phyloP scores from a whole-genome alignment of 1,140 invertebrate species.

The Hesperophylax magnus region DNA sequence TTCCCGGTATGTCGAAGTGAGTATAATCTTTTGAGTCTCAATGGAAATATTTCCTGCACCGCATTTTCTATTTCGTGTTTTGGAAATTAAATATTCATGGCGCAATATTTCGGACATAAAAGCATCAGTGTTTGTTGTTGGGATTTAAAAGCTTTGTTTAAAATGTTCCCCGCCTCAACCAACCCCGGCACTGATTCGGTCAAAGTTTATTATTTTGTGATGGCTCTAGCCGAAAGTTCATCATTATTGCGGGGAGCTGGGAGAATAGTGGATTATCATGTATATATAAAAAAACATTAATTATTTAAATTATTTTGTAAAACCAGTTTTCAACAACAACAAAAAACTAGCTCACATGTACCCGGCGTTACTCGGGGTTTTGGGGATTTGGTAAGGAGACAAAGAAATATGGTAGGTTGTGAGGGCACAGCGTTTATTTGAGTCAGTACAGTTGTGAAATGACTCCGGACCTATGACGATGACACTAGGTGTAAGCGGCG shows the following conservation, averaged over 20 bases:
- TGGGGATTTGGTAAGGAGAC: too few relatives aligned
- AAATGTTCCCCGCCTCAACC: slow-evolving; percentile 25
- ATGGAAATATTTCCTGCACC: background rate
- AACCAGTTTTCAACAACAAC: too few relatives aligned
- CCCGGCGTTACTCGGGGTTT: too few relatives aligned
- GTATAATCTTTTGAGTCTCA: background rate
- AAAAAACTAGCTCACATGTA: too few relatives aligned
- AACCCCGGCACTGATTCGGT: slow-evolving; percentile 3
- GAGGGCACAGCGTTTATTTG: too few relatives aligned
- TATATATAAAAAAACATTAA: too few relatives aligned
- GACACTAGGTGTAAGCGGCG: too few relatives aligned
- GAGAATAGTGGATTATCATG: background rate
- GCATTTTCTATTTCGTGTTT: slow-evolving; percentile 33
- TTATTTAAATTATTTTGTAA: too few relatives aligned
- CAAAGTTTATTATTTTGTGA: slow-evolving; percentile 23
- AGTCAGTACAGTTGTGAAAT: too few relatives aligned
- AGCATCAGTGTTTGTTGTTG: slow-evolving; percentile 41
- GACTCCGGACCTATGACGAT: too few relatives aligned
- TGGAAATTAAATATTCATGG: slow-evolving; percentile 43
- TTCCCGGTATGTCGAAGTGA: background rate
- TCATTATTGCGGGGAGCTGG: background rate
- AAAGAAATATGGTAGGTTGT: too few relatives aligned
- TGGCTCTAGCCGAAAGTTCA: too few relatives aligned
- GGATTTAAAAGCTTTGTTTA: slow-evolving; percentile 42
- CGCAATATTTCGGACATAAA: slow-evolving; percentile 46